phyloP scores from a whole-genome alignment of 2,113 vertebrate species.

The Aptenodytes forsteri region DNA sequence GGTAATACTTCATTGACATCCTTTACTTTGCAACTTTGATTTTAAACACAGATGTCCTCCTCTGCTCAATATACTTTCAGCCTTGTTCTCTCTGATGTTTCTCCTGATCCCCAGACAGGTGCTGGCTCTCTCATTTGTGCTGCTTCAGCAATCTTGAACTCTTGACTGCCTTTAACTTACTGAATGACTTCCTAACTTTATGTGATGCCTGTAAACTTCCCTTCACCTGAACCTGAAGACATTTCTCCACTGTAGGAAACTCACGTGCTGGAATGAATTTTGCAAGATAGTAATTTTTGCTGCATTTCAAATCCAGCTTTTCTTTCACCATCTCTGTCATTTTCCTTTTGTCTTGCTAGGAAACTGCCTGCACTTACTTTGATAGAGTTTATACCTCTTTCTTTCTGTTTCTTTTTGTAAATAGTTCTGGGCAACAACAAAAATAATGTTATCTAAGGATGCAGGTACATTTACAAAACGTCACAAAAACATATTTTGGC shows the following conservation, averaged over 20 bases:
- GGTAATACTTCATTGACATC: background rate
- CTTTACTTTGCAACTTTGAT: background rate
- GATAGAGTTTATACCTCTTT: background rate
- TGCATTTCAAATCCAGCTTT: background rate
- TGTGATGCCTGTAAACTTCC: background rate
- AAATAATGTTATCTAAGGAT: slow-evolving; percentile 45
- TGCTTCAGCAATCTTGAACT: background rate
- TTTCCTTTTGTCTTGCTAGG: background rate
- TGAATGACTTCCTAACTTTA: background rate
- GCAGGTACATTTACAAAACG: slow-evolving; percentile 38
- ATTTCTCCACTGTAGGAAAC: background rate
- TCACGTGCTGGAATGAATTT: background rate
- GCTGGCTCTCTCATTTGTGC: background rate
- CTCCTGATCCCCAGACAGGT: background rate
- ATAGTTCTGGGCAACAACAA: background rate
- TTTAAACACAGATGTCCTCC: background rate
- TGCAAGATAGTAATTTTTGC: background rate
- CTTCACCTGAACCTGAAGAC: background rate
- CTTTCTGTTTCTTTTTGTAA: background rate
- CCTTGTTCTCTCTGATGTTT: background rate
- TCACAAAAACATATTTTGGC: slow-evolving; percentile 37
- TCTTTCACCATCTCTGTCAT: background rate
- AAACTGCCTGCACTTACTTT: background rate
- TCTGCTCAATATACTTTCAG: background rate
- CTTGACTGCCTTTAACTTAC: background rate